Conservation (phyloP, 2,113 vertebrate species). For the Oenanthe melanoleuca region DNA sequence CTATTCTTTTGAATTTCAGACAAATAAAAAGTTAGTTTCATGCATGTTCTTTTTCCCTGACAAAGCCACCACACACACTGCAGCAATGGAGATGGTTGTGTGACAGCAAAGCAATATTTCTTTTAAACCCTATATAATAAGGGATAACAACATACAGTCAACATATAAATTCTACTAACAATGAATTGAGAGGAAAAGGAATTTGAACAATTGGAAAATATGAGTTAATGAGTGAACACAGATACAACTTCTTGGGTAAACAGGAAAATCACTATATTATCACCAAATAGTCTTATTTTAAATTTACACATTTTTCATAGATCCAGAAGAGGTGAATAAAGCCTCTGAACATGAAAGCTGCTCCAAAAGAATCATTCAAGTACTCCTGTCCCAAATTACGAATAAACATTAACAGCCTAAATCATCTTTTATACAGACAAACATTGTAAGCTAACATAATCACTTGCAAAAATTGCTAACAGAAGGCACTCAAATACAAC, state of each 20-base stretch:
- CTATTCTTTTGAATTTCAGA: neutral
- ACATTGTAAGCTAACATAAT: neutral
- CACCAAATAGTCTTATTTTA: neutral
- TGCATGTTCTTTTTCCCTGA: neutral
- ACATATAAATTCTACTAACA: neutral
- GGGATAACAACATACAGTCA: neutral
- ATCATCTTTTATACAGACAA: neutral
- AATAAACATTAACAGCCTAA: neutral
- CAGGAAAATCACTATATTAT: neutral
- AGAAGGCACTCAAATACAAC: neutral
- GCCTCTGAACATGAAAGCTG: neutral
- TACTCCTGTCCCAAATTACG: neutral
- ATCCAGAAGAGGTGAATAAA: neutral
- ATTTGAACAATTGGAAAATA: neutral
- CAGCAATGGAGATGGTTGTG: neutral
- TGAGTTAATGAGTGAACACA: neutral
- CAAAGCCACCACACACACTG: neutral
- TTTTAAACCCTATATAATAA: neutral
- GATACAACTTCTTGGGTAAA: neutral
- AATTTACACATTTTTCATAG: neutral
- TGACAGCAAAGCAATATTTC: neutral
- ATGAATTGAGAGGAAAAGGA: neutral
- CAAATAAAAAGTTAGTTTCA: neutral
- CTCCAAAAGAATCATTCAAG: neutral
- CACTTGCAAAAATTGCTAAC: neutral